A percentile compares a stretch with the other conserved stretches of the same genome.
phyloP scores from a whole-genome alignment of 1,140 invertebrate genomes.

The Octopus sinensis region DNA sequence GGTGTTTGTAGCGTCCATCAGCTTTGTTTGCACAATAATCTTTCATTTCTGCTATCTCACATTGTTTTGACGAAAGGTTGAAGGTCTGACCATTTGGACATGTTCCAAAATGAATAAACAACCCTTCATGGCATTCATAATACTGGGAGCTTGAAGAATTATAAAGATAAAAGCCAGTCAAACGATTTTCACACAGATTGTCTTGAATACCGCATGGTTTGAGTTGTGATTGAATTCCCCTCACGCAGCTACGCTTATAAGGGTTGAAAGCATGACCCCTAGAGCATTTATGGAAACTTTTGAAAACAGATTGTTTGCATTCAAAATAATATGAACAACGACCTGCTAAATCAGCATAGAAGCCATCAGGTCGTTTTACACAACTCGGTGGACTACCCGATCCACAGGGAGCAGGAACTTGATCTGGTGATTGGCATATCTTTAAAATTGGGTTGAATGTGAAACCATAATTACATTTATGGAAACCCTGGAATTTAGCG shows the following conservation, averaged over 20 bases:
- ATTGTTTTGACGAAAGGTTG: slow-evolving; percentile 23
- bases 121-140: slow-evolving; percentile 19
- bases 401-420: slow-evolving; percentile 29
- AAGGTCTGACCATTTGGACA: slow-evolving; percentile 23
- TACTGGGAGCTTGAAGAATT: slow-evolving; percentile 6
- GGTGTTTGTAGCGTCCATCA: slow-evolving; percentile 31
- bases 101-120: slow-evolving; percentile 10
- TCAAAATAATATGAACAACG: slow-evolving; percentile 34
- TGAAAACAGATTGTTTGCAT: slow-evolving; percentile 24
- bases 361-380: slow-evolving; percentile 25
- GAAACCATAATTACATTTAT: slow-evolving; percentile 28
- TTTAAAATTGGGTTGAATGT: slow-evolving; percentile 31
- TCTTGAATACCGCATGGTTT: slow-evolving; percentile 29
- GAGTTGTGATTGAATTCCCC: slow-evolving; percentile 22
- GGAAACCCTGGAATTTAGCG: slow-evolving; percentile 24
- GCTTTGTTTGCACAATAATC: slow-evolving; percentile 21
- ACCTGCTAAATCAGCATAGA: slow-evolving; percentile 32
- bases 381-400: slow-evolving; percentile 27
- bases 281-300: slow-evolving; percentile 29
- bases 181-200: slow-evolving; percentile 27
- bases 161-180: slow-evolving; percentile 23
- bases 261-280: slow-evolving; percentile 29
- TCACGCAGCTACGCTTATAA: slow-evolving; percentile 26
- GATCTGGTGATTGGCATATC: slow-evolving; percentile 25
- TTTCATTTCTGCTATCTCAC: slow-evolving; percentile 24